Evolutionary conservation across 2,113 vertebrate genomes (phyloP).

Genomic region (Donacobius atricapilla): DNA sequence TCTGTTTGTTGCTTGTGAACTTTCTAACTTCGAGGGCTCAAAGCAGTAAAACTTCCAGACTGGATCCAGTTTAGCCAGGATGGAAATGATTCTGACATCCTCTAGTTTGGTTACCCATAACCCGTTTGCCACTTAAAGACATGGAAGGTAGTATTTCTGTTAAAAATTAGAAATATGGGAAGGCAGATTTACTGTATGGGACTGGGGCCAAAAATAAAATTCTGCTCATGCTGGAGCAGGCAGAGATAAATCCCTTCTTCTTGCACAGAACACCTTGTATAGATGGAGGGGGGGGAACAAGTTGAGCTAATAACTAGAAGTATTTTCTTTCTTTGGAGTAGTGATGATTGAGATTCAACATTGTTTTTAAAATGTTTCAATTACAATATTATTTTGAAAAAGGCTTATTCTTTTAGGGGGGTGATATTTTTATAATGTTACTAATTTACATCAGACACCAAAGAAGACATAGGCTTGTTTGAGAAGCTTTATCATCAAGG

Average conservation of each 20-base stretch:
- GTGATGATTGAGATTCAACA: neutral
- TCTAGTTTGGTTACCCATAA: neutral
- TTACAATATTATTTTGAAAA: neutral
- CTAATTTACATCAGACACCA: neutral
- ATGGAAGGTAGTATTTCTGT: neutral
- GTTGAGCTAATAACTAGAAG: neutral
- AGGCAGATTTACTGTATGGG: neutral
- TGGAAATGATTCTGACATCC: neutral
- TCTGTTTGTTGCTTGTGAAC: neutral
- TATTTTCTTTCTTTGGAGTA: neutral
- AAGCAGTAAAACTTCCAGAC: neutral
- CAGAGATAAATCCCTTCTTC: neutral
- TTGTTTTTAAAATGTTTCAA: neutral
- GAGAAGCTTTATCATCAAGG: neutral
- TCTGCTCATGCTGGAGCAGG: neutral
- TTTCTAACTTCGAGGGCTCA: neutral
- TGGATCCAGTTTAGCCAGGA: neutral
- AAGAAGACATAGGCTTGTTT: neutral
- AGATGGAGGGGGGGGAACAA: accelerated
- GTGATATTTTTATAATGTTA: neutral
- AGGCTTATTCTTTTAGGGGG: neutral
- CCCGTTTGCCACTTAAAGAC: neutral
- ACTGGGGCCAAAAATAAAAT: neutral
- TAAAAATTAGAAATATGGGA: neutral
- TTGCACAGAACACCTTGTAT: neutral